Evolutionary conservation across 2,888 invertebrate species (phyloP), one percentile per base, ranked within the genome.

Genomic region (Axea sp.): DNA sequence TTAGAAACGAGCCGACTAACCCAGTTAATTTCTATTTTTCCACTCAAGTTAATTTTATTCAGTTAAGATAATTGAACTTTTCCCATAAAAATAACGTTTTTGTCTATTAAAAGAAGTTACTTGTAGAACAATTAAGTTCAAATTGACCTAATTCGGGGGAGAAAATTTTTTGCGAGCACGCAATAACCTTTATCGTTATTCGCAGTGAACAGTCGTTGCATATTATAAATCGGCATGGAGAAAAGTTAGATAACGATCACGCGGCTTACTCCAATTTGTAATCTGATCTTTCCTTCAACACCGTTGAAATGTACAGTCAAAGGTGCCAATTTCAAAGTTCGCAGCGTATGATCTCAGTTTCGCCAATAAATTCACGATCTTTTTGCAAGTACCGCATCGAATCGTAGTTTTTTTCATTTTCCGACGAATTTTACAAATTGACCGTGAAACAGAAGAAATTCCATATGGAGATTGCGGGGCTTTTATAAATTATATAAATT

Each of bases 371-470:
- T 68, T 71, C 28, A 33, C 43, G 12, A 8, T 22, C 26, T 7
- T 59, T 59, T 59, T 24, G 33, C 39, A 17, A 55, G 39, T 30
- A 17, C 45, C 59, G 31, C 22, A 43, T 12, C 41, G 53, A 39
- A 53, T 55, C 2, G 51, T 37, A 28, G 9, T 2, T n/a, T 8
- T 14, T 15, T 24, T 3, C 24, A 6, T 7, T 24, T 24, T 1
- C 45, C 17, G 31, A 37, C 64, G 45, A 78, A 65, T 75, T 77
- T 69, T 72, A 77, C 73, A 64, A 76, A 77, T 77, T 72, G 73
- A 59, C 12, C 41, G 68, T 41, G 73, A 79, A 74, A 73, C 76
- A 73, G 71, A 7, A 7, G 4, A 24, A 7, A 7, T 6, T 6
- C 6, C 6, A 7, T 7, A 24, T 24, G 6, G 6, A 24, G 7